Base-by-base conservation (phyloP, 2,797 vertebrate species). In the Macropus fuliginosus region DNA sequence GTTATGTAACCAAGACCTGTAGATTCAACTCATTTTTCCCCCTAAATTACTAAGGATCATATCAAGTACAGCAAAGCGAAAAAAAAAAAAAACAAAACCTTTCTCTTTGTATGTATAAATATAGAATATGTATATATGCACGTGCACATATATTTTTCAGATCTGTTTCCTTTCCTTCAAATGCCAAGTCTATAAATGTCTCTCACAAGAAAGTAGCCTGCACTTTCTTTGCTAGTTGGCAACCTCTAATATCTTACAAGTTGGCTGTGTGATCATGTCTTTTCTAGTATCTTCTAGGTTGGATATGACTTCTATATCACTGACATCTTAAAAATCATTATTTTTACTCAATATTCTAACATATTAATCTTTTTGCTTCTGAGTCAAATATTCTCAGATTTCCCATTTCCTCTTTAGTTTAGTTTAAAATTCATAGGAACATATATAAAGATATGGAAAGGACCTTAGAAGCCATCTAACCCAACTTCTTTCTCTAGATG, bases 121-220 rank as follows among this genome's bases (percentile, higher is more conserved):
- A 66, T 66, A n/a, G 13, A 66, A 81, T 81, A 81, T 81, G 40
- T 8, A 81, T 81, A 46, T 24, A 81, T 24, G 34, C 66, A 40
- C 18, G 27, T 81, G 91, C 40, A 0, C 3, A 93, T 74, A 55
- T 1, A 74, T 93, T 66, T 93, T 31, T 66, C n/a, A 94, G 66
- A 66, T 74, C 62, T 95, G 21, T 59, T 94, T 55, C 54, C 91
- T 94, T 57, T 89, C 2, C 50, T 95, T 95, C 8, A 95, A 92
- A 66, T 34, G 54, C 29, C 46, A 95, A 50, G 0, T 6, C 56
- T 56, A 0, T 29, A 62, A 56, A 27, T 62, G 21, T 55, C 81
- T 81, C 90, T 24, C n/a, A 46, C 21, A 93, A 55, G 18, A 40
- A 91, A 93, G 3, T 55, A 29, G 14, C 28, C 52, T 55, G 2